These are phyloP conservation scores for Acleris sparsana DNA, from an alignment of 2,888 invertebrate genomes.

Conservation along the genomic window DNA sequence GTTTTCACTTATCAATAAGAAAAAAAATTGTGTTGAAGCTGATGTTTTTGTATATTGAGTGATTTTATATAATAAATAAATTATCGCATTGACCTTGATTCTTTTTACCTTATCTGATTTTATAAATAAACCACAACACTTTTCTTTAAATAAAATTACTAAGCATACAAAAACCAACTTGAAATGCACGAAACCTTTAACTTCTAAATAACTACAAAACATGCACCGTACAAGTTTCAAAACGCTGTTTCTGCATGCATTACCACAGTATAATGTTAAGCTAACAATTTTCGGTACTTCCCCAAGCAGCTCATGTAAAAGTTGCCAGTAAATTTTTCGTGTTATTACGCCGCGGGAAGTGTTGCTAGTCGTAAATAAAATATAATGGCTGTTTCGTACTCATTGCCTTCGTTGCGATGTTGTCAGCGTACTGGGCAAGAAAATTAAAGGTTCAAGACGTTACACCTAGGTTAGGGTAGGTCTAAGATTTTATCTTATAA, in stretches of 20 bases:
- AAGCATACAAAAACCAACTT: too few species aligned
- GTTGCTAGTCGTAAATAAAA: conserved; percentile 33
- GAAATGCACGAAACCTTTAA: too few species aligned
- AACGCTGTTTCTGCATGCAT: background rate
- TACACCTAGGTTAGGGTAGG: conserved; percentile 2
- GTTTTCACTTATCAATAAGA: too few species aligned
- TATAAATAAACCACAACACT: too few species aligned
- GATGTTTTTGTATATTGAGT: too few species aligned
- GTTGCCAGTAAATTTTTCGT: conserved; percentile 31
- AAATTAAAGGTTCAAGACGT: conserved; percentile 24
- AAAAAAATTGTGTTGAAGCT: too few species aligned
- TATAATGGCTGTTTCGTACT: conserved; percentile 27
- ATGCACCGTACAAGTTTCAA: too few species aligned
- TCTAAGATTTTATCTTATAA: background rate
- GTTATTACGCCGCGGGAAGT: conserved; percentile 21
- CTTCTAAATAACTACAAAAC: too few species aligned
- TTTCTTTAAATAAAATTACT: too few species aligned
- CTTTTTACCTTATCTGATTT: too few species aligned
- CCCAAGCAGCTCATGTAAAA: background rate
- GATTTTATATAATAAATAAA: too few species aligned
- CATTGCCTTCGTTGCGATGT: conserved; percentile 11
- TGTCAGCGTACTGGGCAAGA: conserved; percentile 18
- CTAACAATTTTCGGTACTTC: background rate
- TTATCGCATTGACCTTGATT: too few species aligned
- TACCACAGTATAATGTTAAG: background rate